phyloP scores from a whole-genome alignment of 1,140 invertebrate species.

The Drosophila watanabei region DNA sequence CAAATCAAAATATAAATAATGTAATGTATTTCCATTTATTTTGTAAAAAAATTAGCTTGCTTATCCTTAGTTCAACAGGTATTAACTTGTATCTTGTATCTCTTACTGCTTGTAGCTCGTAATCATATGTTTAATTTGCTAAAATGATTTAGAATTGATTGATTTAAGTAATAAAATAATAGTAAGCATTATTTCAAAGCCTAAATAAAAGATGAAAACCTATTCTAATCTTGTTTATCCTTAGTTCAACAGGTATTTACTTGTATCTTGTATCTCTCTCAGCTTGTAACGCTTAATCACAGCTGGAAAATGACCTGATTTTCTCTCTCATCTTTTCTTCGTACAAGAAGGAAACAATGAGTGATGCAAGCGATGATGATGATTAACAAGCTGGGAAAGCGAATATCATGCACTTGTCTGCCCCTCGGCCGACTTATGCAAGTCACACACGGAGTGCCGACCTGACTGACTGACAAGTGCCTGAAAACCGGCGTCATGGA shows the following conservation, averaged over 20 bases:
- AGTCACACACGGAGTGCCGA: slow-evolving; percentile 24
- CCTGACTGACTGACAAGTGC: slow-evolving; percentile 33
- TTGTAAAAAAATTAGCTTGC: not conserved
- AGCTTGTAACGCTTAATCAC: not conserved
- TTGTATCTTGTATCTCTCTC: not conserved
- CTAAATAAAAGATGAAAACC: no score
- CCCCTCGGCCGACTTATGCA: slow-evolving; percentile 35
- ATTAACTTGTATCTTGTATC: no score
- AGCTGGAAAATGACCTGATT: slow-evolving; percentile 20
- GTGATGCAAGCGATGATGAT: slow-evolving; percentile 57
- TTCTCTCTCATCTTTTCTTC: slow-evolving; percentile 6
- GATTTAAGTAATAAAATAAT: no score
- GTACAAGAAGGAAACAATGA: slow-evolving; percentile 26
- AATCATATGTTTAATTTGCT: no score
- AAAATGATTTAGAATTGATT: no score
- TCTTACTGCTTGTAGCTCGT: no score
- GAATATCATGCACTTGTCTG: slow-evolving; percentile 35
- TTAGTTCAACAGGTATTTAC: not conserved
- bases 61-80: no score
- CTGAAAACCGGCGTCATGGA: slow-evolving; percentile 28
- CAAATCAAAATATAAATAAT: not conserved
- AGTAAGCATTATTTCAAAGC: no score
- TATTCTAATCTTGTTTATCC: not conserved
- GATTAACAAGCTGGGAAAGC: slow-evolving; percentile 56
- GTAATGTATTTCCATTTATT: not conserved